These are phyloP conservation scores for Oeneis ivallda DNA, from an alignment of 2,888 invertebrate genomes.

Conservation along the genomic window DNA sequence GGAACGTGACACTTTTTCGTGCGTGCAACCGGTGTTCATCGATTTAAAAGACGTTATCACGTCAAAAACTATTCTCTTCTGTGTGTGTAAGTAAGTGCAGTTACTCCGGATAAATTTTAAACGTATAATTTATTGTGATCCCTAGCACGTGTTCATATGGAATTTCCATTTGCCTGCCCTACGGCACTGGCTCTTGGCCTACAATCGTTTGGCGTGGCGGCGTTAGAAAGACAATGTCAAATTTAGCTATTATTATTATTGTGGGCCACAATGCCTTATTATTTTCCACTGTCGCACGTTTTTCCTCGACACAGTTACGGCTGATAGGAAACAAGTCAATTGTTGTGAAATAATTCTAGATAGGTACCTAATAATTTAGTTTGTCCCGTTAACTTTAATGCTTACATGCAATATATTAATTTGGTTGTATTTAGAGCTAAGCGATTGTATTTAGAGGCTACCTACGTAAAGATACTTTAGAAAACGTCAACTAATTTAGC, in stretches of 20 bases:
- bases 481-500: no score
- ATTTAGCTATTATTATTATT: slow-evolving; percentile 33
- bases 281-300: slow-evolving; percentile 75
- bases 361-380: slow-evolving; percentile 28
- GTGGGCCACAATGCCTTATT: slow-evolving; percentile 67
- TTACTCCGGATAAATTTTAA: no score
- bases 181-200: slow-evolving; percentile 5
- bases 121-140: not conserved
- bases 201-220: slow-evolving; percentile 21
- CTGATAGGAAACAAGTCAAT: slow-evolving; percentile 58
- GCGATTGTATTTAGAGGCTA: no score
- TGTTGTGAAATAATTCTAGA: slow-evolving; percentile 62
- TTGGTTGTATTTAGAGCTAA: no score
- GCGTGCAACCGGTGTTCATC: no score
- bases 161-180: not conserved
- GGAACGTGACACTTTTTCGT: no score
- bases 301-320: slow-evolving; percentile 76
- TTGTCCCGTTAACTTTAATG: slow-evolving; percentile 1
- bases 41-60: no score
- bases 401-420: not conserved
- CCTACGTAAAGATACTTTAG: no score
- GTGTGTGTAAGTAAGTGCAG: not conserved
- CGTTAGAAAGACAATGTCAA: slow-evolving; percentile 30
- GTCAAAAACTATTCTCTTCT: no score
- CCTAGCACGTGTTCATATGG: not conserved